A percentile compares a stretch with the other conserved stretches of the same genome.
Conservation (phyloP, 2,797 vertebrate genomes). For the Luscinia megarhynchos region DNA sequence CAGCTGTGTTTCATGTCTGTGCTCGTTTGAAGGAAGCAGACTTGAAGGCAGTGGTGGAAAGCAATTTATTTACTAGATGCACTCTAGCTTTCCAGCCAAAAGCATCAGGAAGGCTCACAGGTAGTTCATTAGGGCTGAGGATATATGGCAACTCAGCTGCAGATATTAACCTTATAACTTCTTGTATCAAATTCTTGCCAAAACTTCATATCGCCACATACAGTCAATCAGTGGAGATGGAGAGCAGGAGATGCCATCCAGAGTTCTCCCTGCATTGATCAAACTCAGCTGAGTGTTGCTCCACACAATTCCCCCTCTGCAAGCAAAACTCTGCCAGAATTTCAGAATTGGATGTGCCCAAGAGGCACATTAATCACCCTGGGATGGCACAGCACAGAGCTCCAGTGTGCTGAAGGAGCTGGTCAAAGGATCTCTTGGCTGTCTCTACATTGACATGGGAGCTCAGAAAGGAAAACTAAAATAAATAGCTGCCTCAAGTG, state of each 20-base stretch:
- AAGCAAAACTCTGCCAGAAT: slow-evolving; percentile 25
- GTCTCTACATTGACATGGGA: neutral
- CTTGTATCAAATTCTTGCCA: neutral
- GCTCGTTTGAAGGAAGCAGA: slow-evolving; percentile 6
- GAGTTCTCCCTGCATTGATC: slow-evolving; percentile 16
- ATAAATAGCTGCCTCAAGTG: neutral
- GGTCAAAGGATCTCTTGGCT: neutral
- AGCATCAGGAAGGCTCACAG: neutral
- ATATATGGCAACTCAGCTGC: neutral
- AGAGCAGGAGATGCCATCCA: neutral
- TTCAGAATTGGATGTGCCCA: neutral
- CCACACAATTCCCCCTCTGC: neutral
- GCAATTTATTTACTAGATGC: slow-evolving; percentile 22
- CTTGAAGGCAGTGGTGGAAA: neutral
- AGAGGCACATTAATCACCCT: neutral
- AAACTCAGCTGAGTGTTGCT: neutral
- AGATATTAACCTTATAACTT: neutral
- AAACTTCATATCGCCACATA: neutral
- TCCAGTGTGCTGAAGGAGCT: neutral
- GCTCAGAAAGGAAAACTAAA: slow-evolving; percentile 9
- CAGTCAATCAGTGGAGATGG: neutral
- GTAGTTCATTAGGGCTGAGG: neutral
- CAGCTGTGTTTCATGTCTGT: neutral
- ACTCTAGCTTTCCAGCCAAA: neutral
- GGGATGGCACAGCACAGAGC: neutral